A percentile compares a stretch with the other conserved stretches of the same genome.
These are phyloP conservation scores for Mungos mungo DNA, from an alignment of 2,113 vertebrate genomes.

Conservation along the genomic window DNA sequence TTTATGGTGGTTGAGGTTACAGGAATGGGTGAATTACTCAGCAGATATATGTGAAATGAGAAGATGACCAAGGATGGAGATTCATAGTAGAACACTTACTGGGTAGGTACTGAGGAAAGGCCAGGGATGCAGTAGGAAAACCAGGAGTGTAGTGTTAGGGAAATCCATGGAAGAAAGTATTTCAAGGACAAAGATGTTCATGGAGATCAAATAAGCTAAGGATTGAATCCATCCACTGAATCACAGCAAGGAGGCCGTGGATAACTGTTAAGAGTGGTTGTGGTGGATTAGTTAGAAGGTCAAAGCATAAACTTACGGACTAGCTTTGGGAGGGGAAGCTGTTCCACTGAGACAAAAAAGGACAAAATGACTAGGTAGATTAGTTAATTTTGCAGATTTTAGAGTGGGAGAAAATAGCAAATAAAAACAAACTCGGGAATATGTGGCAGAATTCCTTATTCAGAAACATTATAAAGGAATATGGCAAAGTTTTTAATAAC, in stretches of 20 bases:
- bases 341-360: not conserved
- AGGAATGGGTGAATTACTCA: not conserved
- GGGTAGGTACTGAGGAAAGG: not conserved
- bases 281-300: not conserved
- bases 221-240: not conserved
- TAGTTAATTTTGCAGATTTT: not conserved
- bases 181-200: not conserved
- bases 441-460: not conserved
- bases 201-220: not conserved
- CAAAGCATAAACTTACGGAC: not conserved
- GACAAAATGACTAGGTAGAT: not conserved
- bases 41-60: not conserved
- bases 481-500: not conserved
- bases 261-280: not conserved
- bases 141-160: not conserved
- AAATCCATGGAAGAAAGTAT: not conserved
- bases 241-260: not conserved
- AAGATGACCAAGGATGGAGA: not conserved
- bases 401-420: not conserved
- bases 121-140: not conserved
- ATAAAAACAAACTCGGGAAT: not conserved
- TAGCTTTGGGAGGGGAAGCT: not conserved
- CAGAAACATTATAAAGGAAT: not conserved
- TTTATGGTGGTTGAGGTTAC: not conserved
- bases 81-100: not conserved